Evolutionary conservation across 2,797 vertebrate species (phyloP).

Genomic region (Harpagifer antarcticus): DNA sequence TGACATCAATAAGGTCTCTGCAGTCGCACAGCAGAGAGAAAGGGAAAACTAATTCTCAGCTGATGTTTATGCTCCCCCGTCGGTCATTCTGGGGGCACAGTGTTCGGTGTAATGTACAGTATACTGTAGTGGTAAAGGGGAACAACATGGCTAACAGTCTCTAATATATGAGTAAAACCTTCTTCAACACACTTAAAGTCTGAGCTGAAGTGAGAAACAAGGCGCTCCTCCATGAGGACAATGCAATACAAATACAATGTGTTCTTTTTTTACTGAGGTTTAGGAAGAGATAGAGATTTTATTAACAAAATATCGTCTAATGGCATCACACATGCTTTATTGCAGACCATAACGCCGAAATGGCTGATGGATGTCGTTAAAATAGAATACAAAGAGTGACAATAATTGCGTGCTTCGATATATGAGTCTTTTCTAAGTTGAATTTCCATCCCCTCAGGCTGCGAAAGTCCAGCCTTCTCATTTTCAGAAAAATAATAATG

Average conservation of each 20-base stretch:
- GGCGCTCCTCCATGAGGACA: constrained; percentile 29
- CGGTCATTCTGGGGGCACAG: constrained; percentile 65
- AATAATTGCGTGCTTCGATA: constrained; percentile 60
- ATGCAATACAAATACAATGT: constrained; percentile 54
- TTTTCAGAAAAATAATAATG: constrained; percentile 68
- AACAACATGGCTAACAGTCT: constrained; percentile 46
- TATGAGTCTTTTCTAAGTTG: constrained; percentile 66
- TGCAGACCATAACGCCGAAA: constrained; percentile 40
- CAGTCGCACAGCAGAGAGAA: constrained; percentile 50
- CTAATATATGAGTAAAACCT: constrained; percentile 64
- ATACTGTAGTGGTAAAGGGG: constrained; percentile 36
- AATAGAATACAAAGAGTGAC: constrained; percentile 51
- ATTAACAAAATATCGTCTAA: constrained; percentile 55
- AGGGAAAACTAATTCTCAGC: constrained; percentile 61
- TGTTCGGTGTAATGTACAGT: constrained; percentile 40
- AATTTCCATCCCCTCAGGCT: constrained; percentile 68
- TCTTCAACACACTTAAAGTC: constrained; percentile 24
- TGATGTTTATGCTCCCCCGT: constrained; percentile 66
- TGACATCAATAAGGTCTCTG: constrained; percentile 63
- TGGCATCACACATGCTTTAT: constrained; percentile 50
- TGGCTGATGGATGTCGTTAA: constrained; percentile 60
- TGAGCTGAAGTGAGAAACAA: constrained; percentile 2
- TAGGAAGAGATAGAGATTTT: constrained; percentile 40
- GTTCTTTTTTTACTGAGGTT: constrained; percentile 52
- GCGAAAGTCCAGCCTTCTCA: constrained; percentile 56